Conservation (phyloP, 2,888 invertebrate species). For the Pemphredon lugubris region DNA sequence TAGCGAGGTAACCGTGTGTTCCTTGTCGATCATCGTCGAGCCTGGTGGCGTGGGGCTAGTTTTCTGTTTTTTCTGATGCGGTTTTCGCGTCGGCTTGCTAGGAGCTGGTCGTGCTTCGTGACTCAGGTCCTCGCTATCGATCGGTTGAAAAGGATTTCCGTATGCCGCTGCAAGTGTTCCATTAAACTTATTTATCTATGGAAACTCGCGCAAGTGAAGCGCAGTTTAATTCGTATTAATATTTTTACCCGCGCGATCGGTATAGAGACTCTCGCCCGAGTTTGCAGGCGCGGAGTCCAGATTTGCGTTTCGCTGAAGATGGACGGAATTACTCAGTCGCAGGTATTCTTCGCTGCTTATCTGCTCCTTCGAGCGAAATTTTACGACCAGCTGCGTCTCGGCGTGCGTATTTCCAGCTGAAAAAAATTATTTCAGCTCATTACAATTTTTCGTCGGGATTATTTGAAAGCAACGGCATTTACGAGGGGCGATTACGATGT, state of each 20-base stretch:
- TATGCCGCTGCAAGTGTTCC: conserved; percentile 47
- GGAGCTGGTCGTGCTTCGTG: conserved; percentile 73
- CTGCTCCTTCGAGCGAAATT: conserved; percentile 90
- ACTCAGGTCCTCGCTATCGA: conserved; percentile 75
- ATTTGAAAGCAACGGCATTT: no score
- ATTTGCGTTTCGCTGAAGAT: conserved; percentile 78
- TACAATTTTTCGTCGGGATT: no score
- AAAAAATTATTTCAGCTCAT: no score
- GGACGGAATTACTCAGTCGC: conserved; percentile 77
- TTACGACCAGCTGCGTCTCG: conserved; percentile 90
- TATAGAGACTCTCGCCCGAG: conserved; percentile 80
- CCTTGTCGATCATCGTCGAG: conserved; percentile 73
- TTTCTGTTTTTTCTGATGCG: conserved; percentile 70
- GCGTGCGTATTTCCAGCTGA: conserved; percentile 89
- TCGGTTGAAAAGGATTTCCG: conserved; percentile 60
- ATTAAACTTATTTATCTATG: background rate
- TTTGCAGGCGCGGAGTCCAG: conserved; percentile 81
- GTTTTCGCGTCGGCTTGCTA: conserved; percentile 72
- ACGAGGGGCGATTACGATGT: no score
- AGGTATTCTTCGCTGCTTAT: conserved; percentile 90
- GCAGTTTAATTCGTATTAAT: no score
- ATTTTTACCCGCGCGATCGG: conserved; percentile 70
- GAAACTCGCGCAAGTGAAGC: no score
- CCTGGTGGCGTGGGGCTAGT: conserved; percentile 70
- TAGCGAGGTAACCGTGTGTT: conserved; percentile 76